These are phyloP conservation scores for Epinephelus moara DNA, from an alignment of 2,113 vertebrate genomes.

Conservation along the genomic window DNA sequence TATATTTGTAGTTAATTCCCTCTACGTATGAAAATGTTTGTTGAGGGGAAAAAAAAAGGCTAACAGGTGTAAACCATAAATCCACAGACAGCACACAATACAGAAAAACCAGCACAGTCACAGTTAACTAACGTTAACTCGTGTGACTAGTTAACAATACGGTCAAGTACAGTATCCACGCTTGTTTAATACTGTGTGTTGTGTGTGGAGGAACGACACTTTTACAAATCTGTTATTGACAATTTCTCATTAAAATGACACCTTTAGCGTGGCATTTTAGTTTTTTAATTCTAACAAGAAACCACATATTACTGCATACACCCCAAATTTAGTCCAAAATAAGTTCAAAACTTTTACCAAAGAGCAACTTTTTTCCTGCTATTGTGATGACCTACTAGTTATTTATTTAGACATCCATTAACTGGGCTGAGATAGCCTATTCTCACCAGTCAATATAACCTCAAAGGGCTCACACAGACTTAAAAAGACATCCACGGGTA, in stretches of 20 bases:
- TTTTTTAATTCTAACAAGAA: not conserved
- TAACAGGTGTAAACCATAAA: too few relatives aligned
- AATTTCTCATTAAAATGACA: not conserved
- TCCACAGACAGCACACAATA: too few relatives aligned
- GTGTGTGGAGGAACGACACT: too few relatives aligned
- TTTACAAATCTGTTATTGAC: too few relatives aligned
- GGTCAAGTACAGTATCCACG: not conserved
- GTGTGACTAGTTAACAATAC: not conserved
- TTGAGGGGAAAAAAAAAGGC: not conserved
- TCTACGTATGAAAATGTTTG: not conserved
- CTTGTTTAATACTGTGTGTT: not conserved
- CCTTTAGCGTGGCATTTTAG: too few relatives aligned
- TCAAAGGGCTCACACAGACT: not conserved
- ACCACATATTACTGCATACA: not conserved
- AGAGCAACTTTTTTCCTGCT: not conserved
- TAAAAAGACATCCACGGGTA: not conserved
- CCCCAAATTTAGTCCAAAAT: too few relatives aligned
- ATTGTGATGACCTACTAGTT: slow-evolving; percentile 6
- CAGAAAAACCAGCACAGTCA: too few relatives aligned
- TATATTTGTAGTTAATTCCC: not conserved
- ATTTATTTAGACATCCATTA: not conserved
- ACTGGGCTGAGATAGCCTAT: not conserved
- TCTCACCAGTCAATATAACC: not conserved
- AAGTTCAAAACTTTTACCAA: slow-evolving; percentile 1
- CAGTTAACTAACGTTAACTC: not conserved